These are phyloP conservation scores for Pantherophis vulpinus DNA, from an alignment of 2,797 vertebrate genomes.

Conservation along the genomic window DNA sequence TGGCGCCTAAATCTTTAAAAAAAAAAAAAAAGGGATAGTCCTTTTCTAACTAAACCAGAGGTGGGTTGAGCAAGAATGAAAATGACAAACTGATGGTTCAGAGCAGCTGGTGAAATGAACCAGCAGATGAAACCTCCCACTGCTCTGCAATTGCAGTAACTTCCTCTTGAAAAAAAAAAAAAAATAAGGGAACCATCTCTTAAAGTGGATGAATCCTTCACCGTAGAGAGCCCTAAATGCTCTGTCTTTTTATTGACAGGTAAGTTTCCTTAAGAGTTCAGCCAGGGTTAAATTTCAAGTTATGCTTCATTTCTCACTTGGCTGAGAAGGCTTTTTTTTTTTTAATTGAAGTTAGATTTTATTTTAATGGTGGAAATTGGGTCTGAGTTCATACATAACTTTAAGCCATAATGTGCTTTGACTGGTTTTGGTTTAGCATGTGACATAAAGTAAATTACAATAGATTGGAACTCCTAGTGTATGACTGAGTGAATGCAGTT, in stretches of 20 bases:
- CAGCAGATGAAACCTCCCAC: not conserved
- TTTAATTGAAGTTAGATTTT: not conserved
- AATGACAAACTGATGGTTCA: not conserved
- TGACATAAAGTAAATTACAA: not conserved
- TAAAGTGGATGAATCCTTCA: not conserved
- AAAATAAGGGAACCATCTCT: slow-evolving; percentile 9
- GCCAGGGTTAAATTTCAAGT: not conserved
- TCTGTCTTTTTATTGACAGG: not conserved
- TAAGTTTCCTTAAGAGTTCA: slow-evolving; percentile 11
- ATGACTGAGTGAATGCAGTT: not conserved
- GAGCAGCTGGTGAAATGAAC: slow-evolving; percentile 9
- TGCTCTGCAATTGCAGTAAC: not conserved
- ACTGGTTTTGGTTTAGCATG: not conserved
- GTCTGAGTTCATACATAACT: not conserved
- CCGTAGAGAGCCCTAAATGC: not conserved
- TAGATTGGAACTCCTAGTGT: not conserved
- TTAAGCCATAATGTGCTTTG: not conserved
- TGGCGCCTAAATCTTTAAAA: not conserved
- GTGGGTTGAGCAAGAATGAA: slow-evolving; percentile 58
- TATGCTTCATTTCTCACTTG: not conserved
- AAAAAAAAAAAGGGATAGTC: not conserved
- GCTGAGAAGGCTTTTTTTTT: not conserved
- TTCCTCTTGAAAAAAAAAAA: not conserved
- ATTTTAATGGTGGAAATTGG: not conserved
- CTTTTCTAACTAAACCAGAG: not conserved